phyloP scores from a whole-genome alignment of 2,113 vertebrate genomes.

The Ammodytes dubius region DNA sequence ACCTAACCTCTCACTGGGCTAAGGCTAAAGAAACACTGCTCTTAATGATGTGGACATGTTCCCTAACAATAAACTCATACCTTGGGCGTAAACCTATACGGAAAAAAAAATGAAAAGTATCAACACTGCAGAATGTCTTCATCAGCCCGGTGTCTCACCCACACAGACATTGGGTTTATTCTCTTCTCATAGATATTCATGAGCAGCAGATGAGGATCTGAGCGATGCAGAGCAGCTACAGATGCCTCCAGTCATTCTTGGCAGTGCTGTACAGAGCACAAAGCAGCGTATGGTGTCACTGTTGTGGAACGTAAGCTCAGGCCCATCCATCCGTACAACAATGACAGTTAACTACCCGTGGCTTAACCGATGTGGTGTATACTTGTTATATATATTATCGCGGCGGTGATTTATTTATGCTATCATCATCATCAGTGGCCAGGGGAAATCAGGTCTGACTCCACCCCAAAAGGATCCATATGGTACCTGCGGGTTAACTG shows the following conservation, averaged over 20 bases:
- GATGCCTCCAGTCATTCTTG: conserved; percentile 76
- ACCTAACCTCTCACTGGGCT: conserved; percentile 27
- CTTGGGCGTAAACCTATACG: conserved; percentile 20
- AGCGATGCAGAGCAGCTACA: conserved; percentile 73
- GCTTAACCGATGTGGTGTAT: conserved; percentile 58
- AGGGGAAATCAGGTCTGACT: conserved; percentile 29
- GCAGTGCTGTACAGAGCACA: conserved; percentile 71
- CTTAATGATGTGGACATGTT: conserved; percentile 55
- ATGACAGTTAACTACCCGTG: conserved; percentile 77
- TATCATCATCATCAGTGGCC: conserved; percentile 47
- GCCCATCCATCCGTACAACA: conserved; percentile 70
- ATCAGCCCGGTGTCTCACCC: conserved; percentile 69
- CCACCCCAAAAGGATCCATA: conserved; percentile 67
- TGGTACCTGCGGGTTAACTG: conserved; percentile 64
- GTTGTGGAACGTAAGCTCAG: conserved; percentile 72
- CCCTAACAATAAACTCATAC: conserved; percentile 49
- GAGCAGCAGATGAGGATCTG: conserved; percentile 73
- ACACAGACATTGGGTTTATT: conserved; percentile 45
- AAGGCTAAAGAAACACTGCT: conserved; percentile 38
- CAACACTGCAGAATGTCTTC: conserved; percentile 66
- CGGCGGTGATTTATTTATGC: conserved; percentile 61
- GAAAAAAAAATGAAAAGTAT: conserved; percentile 28
- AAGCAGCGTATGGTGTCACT: conserved; percentile 73
- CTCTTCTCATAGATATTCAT: conserved; percentile 73
- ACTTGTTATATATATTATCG: conserved; percentile 68